Percentiles rank a stretch among this genome's conserved stretches.
Conservation (phyloP, 1,140 invertebrate species). For the Potamilus streckersoni region DNA sequence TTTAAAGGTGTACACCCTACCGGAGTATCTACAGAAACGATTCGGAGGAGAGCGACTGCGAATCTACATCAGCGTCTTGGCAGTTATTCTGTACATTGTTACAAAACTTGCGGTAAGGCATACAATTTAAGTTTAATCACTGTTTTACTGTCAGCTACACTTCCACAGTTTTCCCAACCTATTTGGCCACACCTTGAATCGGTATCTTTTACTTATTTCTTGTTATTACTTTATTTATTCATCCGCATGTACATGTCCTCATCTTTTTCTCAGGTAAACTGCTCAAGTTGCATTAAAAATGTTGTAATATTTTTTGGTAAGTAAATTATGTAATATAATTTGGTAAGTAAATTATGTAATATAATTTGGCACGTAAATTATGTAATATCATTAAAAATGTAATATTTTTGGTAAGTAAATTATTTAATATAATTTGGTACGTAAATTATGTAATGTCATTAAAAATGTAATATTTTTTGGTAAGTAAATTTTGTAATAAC, state of each 20-base stretch:
- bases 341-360: too few species aligned
- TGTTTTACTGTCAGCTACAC: background rate
- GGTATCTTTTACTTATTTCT: background rate
- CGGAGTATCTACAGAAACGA: conserved; percentile 74
- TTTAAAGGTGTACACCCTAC: conserved; percentile 73
- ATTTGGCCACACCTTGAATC: background rate
- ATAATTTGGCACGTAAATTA: too few species aligned
- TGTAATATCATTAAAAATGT: too few species aligned
- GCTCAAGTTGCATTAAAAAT: background rate
- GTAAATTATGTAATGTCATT: too few species aligned
- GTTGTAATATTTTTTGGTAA: too few species aligned
- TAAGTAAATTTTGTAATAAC: too few species aligned
- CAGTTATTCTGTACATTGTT: conserved; percentile 74
- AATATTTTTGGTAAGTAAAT: too few species aligned
- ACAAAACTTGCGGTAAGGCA: conserved; percentile 74
- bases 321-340: too few species aligned
- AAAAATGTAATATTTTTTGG: background rate
- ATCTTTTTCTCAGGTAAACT: background rate
- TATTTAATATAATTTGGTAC: too few species aligned
- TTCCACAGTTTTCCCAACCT: background rate
- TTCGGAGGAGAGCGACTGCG: conserved; percentile 74
- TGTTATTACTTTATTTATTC: background rate
- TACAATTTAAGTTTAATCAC: background rate
- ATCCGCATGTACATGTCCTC: background rate
- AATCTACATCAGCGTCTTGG: conserved; percentile 73